Percentiles rank a stretch among this genome's conserved stretches.
Evolutionary conservation across 2,113 vertebrate genomes (phyloP).

Genomic region (Cheirogaleus medius): DNA sequence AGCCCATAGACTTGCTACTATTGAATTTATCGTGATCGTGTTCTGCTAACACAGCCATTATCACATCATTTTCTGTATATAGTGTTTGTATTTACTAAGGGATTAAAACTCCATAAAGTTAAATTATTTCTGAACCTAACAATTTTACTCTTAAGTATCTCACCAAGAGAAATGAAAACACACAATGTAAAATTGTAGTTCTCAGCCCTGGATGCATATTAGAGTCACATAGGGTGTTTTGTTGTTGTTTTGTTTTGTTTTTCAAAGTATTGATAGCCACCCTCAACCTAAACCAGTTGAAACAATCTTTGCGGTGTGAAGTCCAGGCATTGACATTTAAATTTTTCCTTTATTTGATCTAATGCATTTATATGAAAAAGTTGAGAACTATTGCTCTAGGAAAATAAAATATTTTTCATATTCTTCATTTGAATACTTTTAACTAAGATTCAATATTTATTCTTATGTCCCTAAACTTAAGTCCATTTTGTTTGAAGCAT

Average conservation of each 20-base stretch:
- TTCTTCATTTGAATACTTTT: background rate
- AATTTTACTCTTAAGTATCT: background rate
- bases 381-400: background rate
- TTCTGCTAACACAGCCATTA: background rate
- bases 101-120: background rate
- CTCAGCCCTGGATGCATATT: background rate
- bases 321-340: background rate
- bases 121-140: background rate
- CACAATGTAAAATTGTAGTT: background rate
- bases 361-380: rapidly evolving
- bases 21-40: background rate
- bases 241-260: background rate
- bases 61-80: background rate
- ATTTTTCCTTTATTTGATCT: background rate
- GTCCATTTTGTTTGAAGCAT: background rate
- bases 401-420: background rate
- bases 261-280: background rate
- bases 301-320: background rate
- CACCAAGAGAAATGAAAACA: background rate
- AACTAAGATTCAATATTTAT: background rate
- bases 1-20: background rate
- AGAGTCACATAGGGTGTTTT: background rate
- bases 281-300: background rate
- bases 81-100: background rate
- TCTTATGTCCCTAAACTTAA: background rate